A percentile compares a stretch with the other conserved stretches of the same genome.
Evolutionary conservation across 2,113 vertebrate species (phyloP).

Genomic region (Limnothrissa miodon): DNA sequence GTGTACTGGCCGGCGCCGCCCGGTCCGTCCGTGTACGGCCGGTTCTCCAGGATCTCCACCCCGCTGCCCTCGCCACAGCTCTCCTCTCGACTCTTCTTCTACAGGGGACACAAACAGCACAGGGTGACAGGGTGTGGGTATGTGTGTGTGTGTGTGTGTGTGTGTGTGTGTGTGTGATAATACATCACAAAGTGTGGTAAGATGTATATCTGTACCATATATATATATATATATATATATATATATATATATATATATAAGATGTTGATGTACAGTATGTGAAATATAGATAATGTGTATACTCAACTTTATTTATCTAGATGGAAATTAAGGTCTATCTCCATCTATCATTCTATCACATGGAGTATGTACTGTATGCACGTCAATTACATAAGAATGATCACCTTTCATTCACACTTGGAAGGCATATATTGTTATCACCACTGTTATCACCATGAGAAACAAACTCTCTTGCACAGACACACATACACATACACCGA

Average conservation of each 20-base stretch:
- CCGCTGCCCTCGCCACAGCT: slow-evolving; percentile 91
- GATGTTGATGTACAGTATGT: too few species aligned
- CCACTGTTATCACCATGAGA: background rate
- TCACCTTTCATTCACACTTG: background rate
- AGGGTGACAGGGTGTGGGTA: background rate
- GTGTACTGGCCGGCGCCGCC: slow-evolving; percentile 92
- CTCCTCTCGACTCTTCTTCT: slow-evolving; percentile 97
- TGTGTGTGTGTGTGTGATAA: background rate
- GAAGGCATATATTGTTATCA: background rate
- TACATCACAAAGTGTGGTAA: too few species aligned
- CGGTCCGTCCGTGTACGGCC: slow-evolving; percentile 89
- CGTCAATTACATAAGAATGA: background rate
- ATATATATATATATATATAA: too few species aligned
- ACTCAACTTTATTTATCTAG: too few species aligned
- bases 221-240: too few species aligned
- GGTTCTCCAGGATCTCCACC: slow-evolving; percentile 94
- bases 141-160: background rate
- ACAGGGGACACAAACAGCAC: slow-evolving; percentile 34
- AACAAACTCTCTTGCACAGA: background rate
- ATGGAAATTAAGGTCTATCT: too few species aligned
- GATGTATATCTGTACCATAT: too few species aligned
- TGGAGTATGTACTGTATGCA: too few species aligned
- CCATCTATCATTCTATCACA: too few species aligned
- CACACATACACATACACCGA: background rate
- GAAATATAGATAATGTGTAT: too few species aligned